These are phyloP conservation scores for Myiagra hebetior DNA, from an alignment of 2,113 vertebrate species.

Conservation along the genomic window DNA sequence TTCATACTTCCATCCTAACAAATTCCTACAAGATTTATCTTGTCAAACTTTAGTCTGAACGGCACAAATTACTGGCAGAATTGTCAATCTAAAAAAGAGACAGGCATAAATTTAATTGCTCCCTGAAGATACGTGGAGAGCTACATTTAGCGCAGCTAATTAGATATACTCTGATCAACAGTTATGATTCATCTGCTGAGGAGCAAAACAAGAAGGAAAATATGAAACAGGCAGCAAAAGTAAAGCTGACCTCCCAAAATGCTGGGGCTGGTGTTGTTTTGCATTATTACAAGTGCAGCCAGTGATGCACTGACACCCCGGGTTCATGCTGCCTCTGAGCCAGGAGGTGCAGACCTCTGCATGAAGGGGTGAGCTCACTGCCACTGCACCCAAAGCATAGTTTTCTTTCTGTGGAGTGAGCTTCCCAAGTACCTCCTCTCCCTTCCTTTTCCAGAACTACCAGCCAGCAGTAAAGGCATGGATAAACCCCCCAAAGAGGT, in stretches of 20 bases:
- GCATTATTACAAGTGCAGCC: background rate
- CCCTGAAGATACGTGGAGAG: slow-evolving; percentile 35
- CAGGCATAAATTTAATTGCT: slow-evolving; percentile 55
- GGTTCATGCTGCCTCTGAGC: background rate
- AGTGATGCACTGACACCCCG: background rate
- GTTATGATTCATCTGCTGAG: slow-evolving; percentile 46
- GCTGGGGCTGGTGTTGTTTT: background rate
- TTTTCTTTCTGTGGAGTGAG: background rate
- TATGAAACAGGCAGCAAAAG: background rate
- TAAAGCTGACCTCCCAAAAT: background rate
- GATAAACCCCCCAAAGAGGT: background rate
- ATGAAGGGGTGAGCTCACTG: background rate
- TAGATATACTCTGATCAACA: slow-evolving; percentile 55
- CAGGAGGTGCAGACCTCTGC: background rate
- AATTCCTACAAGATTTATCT: slow-evolving; percentile 64
- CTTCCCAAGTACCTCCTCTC: background rate
- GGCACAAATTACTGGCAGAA: slow-evolving; percentile 54
- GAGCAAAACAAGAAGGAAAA: slow-evolving; percentile 34
- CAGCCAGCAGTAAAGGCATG: background rate
- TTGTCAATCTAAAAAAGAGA: slow-evolving; percentile 53
- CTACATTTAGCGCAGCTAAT: slow-evolving; percentile 56
- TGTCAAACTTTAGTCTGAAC: slow-evolving; percentile 51
- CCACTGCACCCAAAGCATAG: background rate
- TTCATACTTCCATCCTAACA: slow-evolving; percentile 38
- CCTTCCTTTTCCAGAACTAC: background rate